Base-by-base conservation (phyloP, 2,797 vertebrate genomes). In the Trematocara caparti region DNA sequence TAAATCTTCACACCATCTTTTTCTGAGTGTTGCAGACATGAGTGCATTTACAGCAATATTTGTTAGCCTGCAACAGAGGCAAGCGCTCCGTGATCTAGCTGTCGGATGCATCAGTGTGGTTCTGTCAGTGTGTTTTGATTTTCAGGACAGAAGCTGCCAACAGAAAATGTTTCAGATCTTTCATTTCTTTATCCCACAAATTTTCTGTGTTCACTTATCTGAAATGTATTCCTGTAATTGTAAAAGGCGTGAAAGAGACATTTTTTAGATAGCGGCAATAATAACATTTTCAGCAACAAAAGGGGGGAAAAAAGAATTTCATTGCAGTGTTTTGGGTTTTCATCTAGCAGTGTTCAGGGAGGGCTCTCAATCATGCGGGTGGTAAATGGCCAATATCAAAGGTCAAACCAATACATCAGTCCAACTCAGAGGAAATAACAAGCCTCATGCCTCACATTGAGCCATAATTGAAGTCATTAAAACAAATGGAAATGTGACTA, bases 341-440 rank as follows among this genome's bases (percentile, higher is more conserved):
- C 79, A 81, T 75, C 79, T 79, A 30, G 69, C 72, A 8, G 15
- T 47, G 40, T 79, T 82, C 50, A 82, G 57, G 21, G 59, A 86
- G 76, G 72, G 78, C 78, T 81, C 80, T 93, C 83, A 80, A 89
- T 92, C 90, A 82, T 74, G 24, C 13, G 2, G 47, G 80, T 74
- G 81, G 81, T 89, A 91, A 92, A 92, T 86, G 88, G 72, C 80
- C 73, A 8, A 76, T 40, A 90, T 75, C 80, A 91, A 93, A 93
- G 89, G 92, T 93, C 86, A 92, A 91, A 85, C 85, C 86, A 85
- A 92, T 92, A 88, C 83, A 90, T 93, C 89, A 90, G 83, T 73
- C 34, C 45, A 76, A 72, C 34, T 76, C 72, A 4, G 64, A 82
- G 82, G 77, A 89, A 91, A 92, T 91, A 88, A 84, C 86, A 86